Percentiles rank a stretch among this genome's conserved stretches.
Evolutionary conservation across 2,888 invertebrate genomes (phyloP).

Genomic region (Caenorhabditis imperialis): DNA sequence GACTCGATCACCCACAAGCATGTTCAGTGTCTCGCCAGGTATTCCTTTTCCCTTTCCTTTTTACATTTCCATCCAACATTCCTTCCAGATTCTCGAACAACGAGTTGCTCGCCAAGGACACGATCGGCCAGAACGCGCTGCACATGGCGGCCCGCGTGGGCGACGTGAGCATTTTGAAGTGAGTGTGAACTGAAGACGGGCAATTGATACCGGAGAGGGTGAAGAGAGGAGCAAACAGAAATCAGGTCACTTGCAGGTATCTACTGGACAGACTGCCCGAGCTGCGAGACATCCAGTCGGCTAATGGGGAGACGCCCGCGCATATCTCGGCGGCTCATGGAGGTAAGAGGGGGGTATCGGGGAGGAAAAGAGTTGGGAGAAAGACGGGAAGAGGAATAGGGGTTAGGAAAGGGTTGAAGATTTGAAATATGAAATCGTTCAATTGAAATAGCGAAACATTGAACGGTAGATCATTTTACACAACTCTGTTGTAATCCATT

Average conservation of each 20-base stretch:
- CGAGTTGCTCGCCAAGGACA: conserved; percentile 59
- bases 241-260: conserved; percentile 55
- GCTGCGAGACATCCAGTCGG: conserved; percentile 60
- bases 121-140: conserved; percentile 62
- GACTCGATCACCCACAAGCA: conserved; percentile 38
- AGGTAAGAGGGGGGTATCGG: no score
- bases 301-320: conserved; percentile 65
- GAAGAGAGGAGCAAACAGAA: conserved; percentile 4
- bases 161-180: conserved; percentile 63
- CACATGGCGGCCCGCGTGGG: conserved; percentile 66
- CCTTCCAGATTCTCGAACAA: conserved; percentile 54
- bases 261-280: conserved; percentile 62
- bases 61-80: neutral
- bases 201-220: conserved; percentile 31
- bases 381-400: no score
- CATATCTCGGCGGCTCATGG: conserved; percentile 61
- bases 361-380: no score
- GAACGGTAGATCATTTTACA: no score
- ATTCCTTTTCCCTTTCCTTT: neutral
- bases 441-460: no score
- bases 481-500: no score
- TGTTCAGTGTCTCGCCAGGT: conserved; percentile 50
- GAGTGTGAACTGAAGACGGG: conserved; percentile 21
- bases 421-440: no score
- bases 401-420: no score